Conservation (phyloP, 2,113 vertebrate genomes). For the Zosterops lateralis region DNA sequence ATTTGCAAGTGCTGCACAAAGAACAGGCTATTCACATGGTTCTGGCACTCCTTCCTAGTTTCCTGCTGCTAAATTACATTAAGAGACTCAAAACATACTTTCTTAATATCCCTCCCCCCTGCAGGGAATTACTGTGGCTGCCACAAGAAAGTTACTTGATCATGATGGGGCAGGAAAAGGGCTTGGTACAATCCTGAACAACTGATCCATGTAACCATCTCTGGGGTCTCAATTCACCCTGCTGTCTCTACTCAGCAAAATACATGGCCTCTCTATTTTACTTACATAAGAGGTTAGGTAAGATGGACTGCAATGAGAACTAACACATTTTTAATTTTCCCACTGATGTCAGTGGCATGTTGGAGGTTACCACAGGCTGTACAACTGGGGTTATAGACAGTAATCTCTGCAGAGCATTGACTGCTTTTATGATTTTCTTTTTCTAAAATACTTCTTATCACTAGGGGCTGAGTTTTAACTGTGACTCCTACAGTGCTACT, state of each 20-base stretch:
- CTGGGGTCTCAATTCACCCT: conserved; percentile 6
- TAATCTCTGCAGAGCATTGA: background rate
- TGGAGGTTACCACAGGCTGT: background rate
- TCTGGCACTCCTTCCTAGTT: conserved; percentile 51
- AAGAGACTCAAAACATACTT: conserved; percentile 60
- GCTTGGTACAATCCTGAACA: conserved; percentile 17
- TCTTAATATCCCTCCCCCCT: conserved; percentile 58
- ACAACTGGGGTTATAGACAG: background rate
- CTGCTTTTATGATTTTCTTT: background rate
- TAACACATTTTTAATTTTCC: background rate
- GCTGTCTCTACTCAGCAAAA: conserved; percentile 14
- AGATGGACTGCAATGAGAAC: background rate
- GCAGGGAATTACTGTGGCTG: conserved; percentile 55
- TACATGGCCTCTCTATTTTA: background rate
- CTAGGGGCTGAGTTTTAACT: background rate
- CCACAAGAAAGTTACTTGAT: conserved; percentile 48
- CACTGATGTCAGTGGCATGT: background rate
- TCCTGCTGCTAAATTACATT: conserved; percentile 66
- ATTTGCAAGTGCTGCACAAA: conserved; percentile 2
- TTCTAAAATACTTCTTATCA: background rate
- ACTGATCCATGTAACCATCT: background rate
- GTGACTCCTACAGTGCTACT: background rate
- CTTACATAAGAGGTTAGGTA: background rate
- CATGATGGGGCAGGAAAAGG: conserved; percentile 17
- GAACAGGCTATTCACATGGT: conserved; percentile 49